Conservation (phyloP, 2,797 vertebrate species). For the Rhinatrema bivittatum region DNA sequence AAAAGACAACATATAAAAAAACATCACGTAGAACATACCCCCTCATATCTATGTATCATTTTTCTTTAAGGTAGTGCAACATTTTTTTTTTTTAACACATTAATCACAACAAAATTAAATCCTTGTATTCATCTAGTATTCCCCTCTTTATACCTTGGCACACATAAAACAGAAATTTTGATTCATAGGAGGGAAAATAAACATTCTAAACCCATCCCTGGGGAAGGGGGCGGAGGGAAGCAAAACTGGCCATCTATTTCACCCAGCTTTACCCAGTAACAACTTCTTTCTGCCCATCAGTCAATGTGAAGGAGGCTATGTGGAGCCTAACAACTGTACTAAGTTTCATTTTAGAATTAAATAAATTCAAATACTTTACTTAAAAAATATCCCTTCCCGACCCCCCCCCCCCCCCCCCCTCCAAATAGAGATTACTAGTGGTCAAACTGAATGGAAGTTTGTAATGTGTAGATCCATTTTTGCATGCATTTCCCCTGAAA, state of each 20-base stretch:
- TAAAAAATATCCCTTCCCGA: conserved; percentile 32
- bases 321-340: conserved; percentile 47
- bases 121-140: conserved; percentile 61
- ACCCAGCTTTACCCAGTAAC: conserved; percentile 41
- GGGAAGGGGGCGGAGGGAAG: conserved; percentile 37
- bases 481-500: conserved; percentile 57
- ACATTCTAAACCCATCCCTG: conserved; percentile 24
- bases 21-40: conserved; percentile 62
- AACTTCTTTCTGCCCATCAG: conserved; percentile 35
- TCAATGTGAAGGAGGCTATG: conserved; percentile 45
- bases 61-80: conserved; percentile 82
- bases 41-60: conserved; percentile 57
- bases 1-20: conserved; percentile 58
- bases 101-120: conserved; percentile 64
- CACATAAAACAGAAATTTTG: conserved; percentile 80
- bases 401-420: not conserved
- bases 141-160: conserved; percentile 81
- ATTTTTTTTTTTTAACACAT: conserved; percentile 61
- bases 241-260: conserved; percentile 51
- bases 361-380: conserved; percentile 60
- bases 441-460: conserved; percentile 47
- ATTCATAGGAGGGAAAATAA: conserved; percentile 44
- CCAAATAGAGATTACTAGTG: conserved; percentile 40
- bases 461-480: conserved; percentile 40
- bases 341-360: conserved; percentile 57